These are phyloP conservation scores for Pammene fasciana DNA, from an alignment of 2,888 invertebrate genomes.

Conservation along the genomic window DNA sequence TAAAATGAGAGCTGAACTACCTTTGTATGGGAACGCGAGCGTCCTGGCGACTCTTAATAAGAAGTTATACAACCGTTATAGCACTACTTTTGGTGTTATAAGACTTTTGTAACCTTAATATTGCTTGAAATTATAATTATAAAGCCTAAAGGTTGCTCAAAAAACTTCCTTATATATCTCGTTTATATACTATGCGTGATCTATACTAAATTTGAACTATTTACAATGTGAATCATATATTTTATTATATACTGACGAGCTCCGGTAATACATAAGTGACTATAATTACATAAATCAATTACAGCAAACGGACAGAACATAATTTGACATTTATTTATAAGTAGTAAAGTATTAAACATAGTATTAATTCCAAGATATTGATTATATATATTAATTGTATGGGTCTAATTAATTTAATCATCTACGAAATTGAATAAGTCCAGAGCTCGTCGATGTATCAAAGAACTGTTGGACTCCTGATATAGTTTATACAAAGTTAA, in stretches of 20 bases:
- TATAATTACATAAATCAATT: slow-evolving; percentile 16
- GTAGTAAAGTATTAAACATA: slow-evolving; percentile 4
- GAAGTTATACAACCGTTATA: background rate
- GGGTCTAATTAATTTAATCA: background rate
- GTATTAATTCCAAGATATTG: slow-evolving; percentile 4
- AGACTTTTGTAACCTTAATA: background rate
- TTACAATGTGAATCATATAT: slow-evolving; percentile 37
- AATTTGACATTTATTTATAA: background rate
- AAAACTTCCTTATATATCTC: slow-evolving; percentile 10
- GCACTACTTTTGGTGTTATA: background rate
- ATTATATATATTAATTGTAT: slow-evolving; percentile 6
- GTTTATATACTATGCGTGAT: slow-evolving; percentile 28
- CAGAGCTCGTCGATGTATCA: slow-evolving; percentile 6
- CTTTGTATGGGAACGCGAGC: no score
- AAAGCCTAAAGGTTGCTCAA: slow-evolving; percentile 1
- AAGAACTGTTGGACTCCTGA: background rate
- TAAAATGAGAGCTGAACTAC: no score
- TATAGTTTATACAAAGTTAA: no score
- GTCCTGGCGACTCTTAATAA: background rate
- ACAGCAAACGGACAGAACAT: slow-evolving; percentile 20
- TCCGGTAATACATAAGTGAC: background rate
- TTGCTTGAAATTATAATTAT: background rate
- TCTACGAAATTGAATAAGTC: background rate
- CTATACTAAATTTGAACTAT: slow-evolving; percentile 36
- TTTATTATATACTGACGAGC: slow-evolving; percentile 22